Evolutionary conservation across 2,888 invertebrate genomes (phyloP).

Genomic region (Euplexia lucipara): DNA sequence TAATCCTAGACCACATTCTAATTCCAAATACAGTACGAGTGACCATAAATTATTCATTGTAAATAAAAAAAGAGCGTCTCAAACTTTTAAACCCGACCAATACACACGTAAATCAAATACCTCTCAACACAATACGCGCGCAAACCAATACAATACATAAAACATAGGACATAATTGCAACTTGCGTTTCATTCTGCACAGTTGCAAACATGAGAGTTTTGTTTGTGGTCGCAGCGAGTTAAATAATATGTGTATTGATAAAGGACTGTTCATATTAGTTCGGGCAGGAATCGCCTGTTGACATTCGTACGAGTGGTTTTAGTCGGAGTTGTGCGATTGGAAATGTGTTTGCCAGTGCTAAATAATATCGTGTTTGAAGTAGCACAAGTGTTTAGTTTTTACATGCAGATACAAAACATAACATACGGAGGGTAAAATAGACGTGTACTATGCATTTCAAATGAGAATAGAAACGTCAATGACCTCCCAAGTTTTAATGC

Average conservation of each 20-base stretch:
- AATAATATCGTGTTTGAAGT: conserved; percentile 11
- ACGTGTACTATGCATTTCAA: no score
- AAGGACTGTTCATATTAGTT: conserved; percentile 30
- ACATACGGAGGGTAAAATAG: no score
- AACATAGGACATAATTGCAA: conserved; percentile 47
- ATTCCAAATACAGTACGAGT: not conserved
- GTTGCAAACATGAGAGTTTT: conserved; percentile 35
- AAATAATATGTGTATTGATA: conserved; percentile 55
- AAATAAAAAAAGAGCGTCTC: conserved; percentile 16
- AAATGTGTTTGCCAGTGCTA: conserved; percentile 12
- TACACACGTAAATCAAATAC: conserved; percentile 41
- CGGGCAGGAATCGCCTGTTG: conserved; percentile 7
- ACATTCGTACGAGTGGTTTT: not conserved
- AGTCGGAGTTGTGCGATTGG: conserved; percentile 8
- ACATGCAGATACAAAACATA: no score
- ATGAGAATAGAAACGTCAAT: no score
- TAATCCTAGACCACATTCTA: no score
- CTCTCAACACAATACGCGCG: conserved; percentile 48
- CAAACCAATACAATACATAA: conserved; percentile 41
- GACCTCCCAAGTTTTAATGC: no score
- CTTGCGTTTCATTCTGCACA: conserved; percentile 48
- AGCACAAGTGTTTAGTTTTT: no score
- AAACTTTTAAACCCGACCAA: conserved; percentile 26
- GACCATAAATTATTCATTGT: not conserved
- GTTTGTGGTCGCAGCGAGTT: conserved; percentile 46